Evolutionary conservation across 2,888 invertebrate genomes (phyloP), one percentile per base, ranked within the genome.

Genomic region (Agriopis leucophaearia): DNA sequence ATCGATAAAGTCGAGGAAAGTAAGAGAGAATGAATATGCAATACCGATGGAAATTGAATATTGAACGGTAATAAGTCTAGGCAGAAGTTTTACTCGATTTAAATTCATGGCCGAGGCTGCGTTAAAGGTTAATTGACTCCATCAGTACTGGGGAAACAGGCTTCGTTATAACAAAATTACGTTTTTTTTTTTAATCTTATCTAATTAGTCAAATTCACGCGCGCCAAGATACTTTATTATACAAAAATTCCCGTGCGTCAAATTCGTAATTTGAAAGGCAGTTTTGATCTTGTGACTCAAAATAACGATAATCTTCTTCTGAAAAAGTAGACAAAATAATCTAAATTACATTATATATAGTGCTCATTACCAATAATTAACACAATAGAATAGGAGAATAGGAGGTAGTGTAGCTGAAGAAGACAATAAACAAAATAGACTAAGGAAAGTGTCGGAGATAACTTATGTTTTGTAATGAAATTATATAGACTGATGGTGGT

Each of bases 1-100:
- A 69, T 69, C 48, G 64, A 69, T 69, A 60, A 64, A 69, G 64
- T 76, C 70, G 68, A 36, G 70, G 74, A 79, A 78, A 79, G 78
- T 72, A 76, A 69, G 62, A 44, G 69, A 36, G 76, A 76, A 82
- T 82, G 83, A 83, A 83, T 82, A 83, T 83, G 80, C 82, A 75
- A 80, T 76, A 71, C 68, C 64, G 64, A 70, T 74, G 74, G 75
- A 77, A 80, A 79, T 77, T 81, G 77, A 77, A 78, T 78, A 79
- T 78, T 78, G 77, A 80, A 78, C 65, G 69, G 52, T 81, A 78
- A 77, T 78, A 79, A 81, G 78, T 78, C 77, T 72, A 73, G 74
- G 72, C 60, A 69, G 62, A 65, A 65, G 58, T 69, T 69, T 62
- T 50, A 59, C 58, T 69, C 51, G 36, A 64, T 69, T 69, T 69